Evolutionary conservation across 2,888 invertebrate species (phyloP).

Genomic region (Crematogaster levior): DNA sequence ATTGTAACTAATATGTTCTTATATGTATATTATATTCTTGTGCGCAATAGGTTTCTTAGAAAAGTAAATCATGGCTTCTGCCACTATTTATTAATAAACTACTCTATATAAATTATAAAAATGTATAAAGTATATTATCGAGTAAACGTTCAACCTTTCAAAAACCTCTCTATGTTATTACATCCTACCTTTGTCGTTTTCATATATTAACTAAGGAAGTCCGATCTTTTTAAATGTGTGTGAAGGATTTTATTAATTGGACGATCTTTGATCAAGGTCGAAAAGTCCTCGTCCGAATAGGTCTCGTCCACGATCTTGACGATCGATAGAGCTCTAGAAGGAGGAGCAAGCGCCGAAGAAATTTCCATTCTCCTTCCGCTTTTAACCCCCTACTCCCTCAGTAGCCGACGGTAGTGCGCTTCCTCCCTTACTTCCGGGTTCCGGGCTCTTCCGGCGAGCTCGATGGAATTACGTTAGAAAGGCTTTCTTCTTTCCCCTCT

Average conservation of each 20-base stretch:
- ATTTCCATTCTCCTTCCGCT: conserved; percentile 68
- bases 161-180: background rate
- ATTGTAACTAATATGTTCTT: background rate
- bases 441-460: conserved; percentile 80
- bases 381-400: conserved; percentile 37
- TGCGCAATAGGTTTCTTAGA: background rate
- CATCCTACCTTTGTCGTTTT: background rate
- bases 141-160: background rate
- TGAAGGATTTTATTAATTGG: conserved; percentile 17
- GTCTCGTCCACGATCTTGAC: conserved; percentile 72
- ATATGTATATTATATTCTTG: conserved; percentile 9
- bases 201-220: too few species aligned
- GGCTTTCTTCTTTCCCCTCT: conserved; percentile 64
- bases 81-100: background rate
- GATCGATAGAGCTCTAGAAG: conserved; percentile 74
- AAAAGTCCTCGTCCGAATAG: conserved; percentile 18
- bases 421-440: conserved; percentile 82
- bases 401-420: conserved; percentile 65
- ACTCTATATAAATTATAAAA: conserved; percentile 1
- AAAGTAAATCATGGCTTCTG: background rate
- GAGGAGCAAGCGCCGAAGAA: conserved; percentile 63
- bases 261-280: conserved; percentile 19
- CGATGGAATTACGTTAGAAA: conserved; percentile 77
- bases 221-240: too few species aligned
- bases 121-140: background rate